Conservation (phyloP, 2,888 invertebrate species). For the Spisula solida region DNA sequence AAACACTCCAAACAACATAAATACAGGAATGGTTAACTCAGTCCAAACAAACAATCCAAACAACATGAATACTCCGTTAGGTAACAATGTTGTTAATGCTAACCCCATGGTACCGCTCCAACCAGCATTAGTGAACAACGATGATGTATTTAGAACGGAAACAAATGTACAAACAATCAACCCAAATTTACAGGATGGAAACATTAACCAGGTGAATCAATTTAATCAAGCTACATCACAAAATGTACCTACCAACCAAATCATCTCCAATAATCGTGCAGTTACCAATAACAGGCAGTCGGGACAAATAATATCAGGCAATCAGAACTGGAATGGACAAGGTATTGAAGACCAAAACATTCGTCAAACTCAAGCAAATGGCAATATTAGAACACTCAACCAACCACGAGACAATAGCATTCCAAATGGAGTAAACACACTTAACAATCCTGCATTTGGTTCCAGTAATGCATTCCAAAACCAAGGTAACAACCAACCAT, state of each 20-base stretch:
- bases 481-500: not conserved
- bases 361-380: not conserved
- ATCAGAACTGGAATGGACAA: not conserved
- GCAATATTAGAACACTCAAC: not conserved
- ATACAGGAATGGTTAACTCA: not conserved
- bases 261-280: not conserved
- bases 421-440: not conserved
- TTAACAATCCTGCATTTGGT: not conserved
- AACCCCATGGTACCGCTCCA: not conserved
- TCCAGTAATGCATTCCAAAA: not conserved
- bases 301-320: not conserved
- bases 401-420: not conserved
- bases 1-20: not conserved
- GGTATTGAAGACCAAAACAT: not conserved
- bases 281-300: not conserved
- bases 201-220: not conserved
- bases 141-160: slow-evolving; percentile 44
- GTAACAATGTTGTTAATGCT: not conserved
- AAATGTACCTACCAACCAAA: not conserved
- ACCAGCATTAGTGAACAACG: not conserved
- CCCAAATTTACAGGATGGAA: not conserved
- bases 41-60: too few species aligned
- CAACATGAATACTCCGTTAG: not conserved
- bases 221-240: not conserved
- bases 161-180: slow-evolving; percentile 56